These are phyloP conservation scores for Melanostigma gelatinosum DNA, from an alignment of 2,113 vertebrate species.

Conservation along the genomic window DNA sequence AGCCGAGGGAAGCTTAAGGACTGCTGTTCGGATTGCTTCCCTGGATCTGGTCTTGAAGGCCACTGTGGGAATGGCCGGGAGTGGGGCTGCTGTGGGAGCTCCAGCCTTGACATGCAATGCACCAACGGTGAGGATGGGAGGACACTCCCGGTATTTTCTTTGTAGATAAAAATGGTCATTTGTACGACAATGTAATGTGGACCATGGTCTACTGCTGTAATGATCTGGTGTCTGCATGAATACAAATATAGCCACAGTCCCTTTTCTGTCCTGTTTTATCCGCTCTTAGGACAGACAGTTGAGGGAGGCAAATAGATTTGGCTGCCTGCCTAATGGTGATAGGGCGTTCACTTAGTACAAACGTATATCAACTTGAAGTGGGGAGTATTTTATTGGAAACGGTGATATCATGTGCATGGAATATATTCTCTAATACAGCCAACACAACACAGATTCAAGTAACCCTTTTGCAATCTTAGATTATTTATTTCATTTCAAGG, in stretches of 20 bases:
- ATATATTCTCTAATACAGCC: neutral
- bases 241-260: conserved; percentile 7
- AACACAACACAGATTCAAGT: neutral
- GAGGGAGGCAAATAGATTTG: conserved; percentile 41
- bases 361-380: conserved; percentile 39
- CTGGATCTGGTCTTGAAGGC: conserved; percentile 71
- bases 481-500: neutral
- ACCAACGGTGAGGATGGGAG: conserved; percentile 81
- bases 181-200: neutral
- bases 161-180: neutral
- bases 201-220: conserved; percentile 6
- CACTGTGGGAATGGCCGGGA: conserved; percentile 81
- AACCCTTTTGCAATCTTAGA: neutral
- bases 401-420: neutral
- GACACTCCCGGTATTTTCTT: neutral
- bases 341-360: conserved; percentile 31
- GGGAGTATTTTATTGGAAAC: conserved; percentile 16
- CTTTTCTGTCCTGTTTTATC: conserved; percentile 19
- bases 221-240: conserved; percentile 15
- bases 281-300: conserved; percentile 37
- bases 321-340: conserved; percentile 53
- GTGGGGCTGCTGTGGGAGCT: conserved; percentile 82
- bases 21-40: conserved; percentile 87
- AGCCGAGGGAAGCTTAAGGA: conserved; percentile 85
- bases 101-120: conserved; percentile 84